These are phyloP conservation scores for Stigmatopora argus DNA, from an alignment of 2,113 vertebrate species.

Conservation along the genomic window DNA sequence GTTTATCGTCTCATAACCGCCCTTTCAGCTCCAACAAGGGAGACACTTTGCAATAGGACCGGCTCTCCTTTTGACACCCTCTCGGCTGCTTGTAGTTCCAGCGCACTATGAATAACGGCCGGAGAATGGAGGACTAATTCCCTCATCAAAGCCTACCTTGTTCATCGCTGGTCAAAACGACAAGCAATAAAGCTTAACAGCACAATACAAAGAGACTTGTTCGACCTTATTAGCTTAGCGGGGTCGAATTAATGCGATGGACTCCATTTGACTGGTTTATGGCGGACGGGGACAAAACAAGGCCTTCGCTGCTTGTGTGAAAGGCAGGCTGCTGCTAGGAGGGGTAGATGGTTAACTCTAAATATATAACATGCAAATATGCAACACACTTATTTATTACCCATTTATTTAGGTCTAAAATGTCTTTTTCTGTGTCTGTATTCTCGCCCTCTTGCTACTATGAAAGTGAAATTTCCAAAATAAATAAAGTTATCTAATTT, in stretches of 20 bases:
- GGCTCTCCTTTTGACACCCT: slow-evolving; percentile 99
- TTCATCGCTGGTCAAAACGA: slow-evolving; percentile 98
- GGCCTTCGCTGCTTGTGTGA: slow-evolving; percentile 71
- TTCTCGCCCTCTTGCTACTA: no score
- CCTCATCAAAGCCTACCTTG: slow-evolving; percentile 99
- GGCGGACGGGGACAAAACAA: slow-evolving; percentile 51
- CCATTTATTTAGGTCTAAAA: neutral
- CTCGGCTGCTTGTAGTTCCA: slow-evolving; percentile 98
- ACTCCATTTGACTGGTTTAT: slow-evolving; percentile 66
- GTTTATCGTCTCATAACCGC: slow-evolving; percentile 99
- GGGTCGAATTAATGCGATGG: slow-evolving; percentile 97
- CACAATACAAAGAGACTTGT: slow-evolving; percentile 85
- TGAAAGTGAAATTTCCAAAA: slow-evolving; percentile 34
- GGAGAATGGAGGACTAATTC: slow-evolving; percentile 99
- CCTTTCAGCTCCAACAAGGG: slow-evolving; percentile 99
- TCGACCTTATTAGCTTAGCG: slow-evolving; percentile 99
- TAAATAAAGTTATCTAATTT: neutral
- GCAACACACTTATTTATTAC: no score
- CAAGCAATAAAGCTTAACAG: slow-evolving; percentile 99
- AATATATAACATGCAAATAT: slow-evolving; percentile 33
- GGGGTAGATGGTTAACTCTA: slow-evolving; percentile 80
- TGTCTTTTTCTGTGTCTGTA: no score
- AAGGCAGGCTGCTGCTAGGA: slow-evolving; percentile 69
- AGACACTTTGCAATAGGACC: slow-evolving; percentile 99
- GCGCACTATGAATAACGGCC: slow-evolving; percentile 98